Percentiles rank a stretch among this genome's conserved stretches.
Conservation (phyloP, 2,888 invertebrate species). For the Hipparchia semele region DNA sequence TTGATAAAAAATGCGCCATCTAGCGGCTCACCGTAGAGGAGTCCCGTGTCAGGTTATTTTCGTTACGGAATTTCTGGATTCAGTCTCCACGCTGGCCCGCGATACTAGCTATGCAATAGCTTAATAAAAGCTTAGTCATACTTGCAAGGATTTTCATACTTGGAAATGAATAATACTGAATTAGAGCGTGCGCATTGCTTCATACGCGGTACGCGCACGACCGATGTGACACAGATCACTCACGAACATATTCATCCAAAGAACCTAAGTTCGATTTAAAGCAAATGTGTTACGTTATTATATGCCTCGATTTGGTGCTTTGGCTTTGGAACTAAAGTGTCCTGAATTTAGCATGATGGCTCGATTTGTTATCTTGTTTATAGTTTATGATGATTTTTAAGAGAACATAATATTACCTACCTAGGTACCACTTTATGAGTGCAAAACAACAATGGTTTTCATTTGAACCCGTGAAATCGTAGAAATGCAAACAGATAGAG, state of each 20-base stretch:
- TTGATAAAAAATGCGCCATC: no score
- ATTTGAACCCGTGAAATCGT: no score
- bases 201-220: slow-evolving; percentile 10
- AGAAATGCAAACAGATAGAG: no score
- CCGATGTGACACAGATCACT: slow-evolving; percentile 26
- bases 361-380: neutral
- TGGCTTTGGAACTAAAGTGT: neutral
- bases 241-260: slow-evolving; percentile 23
- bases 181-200: slow-evolving; percentile 1
- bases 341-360: neutral
- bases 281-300: slow-evolving; percentile 10
- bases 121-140: neutral
- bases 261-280: slow-evolving; percentile 14
- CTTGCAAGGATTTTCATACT: neutral
- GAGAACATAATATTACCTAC: no score
- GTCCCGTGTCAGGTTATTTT: no score
- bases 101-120: no score
- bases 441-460: no score
- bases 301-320: slow-evolving; percentile 6
- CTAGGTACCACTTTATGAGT: no score
- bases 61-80: no score
- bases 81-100: no score
- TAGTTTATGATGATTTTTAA: neutral
- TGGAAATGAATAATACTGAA: slow-evolving; percentile 1
- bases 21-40: no score